Evolutionary conservation across 1,140 invertebrate species (phyloP), one percentile per base, ranked within the genome.

Genomic region (Chymomyza costata): DNA sequence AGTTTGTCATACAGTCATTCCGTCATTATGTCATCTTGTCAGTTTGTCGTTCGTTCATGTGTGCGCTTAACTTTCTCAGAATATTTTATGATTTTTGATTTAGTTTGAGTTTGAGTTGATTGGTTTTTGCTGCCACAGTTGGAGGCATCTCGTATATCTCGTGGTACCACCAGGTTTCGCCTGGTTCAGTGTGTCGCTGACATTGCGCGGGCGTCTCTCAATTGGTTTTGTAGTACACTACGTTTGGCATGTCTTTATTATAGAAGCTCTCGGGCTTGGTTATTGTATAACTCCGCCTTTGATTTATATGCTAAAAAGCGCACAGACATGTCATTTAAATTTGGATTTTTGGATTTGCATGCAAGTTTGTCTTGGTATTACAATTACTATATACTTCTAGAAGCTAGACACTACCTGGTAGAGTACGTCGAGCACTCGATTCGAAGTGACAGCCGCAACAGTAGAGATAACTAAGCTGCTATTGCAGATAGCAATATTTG

Each of bases 31-130:
- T 38, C 14, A 6, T 34, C 59, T 63, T 51, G 50, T 54, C 59
- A 31, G 15, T 49, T 47, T 62, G 59, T 63, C 19, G 40, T 11
- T 18, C 34, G 34, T 32, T 17, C 47, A 32, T 53, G 40, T 35
- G 34, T 39, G 50, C 41, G 50, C 50, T 34, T 34, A 10, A n/a
- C 13, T 34, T 6, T 38, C 25, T 31, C 40, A 40, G 61, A 58
- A 65, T 65, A 65, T 64, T 73, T 70, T 76, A 76, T 76, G 66
- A 76, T 78, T 76, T 76, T 67, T 78, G 73, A 78, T 78, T 78
- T 80, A 80, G 63, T 78, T 78, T 80, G 73, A 68, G 59, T 28
- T 28, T 10, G 25, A 69, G 69, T 62, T 78, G 73, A 78, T 78
- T 78, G 73, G 73, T 80, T 78, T 65, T 65, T 32, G 61, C 59